Evolutionary conservation across 2,113 vertebrate species (phyloP).

Genomic region (Penelope pileata): DNA sequence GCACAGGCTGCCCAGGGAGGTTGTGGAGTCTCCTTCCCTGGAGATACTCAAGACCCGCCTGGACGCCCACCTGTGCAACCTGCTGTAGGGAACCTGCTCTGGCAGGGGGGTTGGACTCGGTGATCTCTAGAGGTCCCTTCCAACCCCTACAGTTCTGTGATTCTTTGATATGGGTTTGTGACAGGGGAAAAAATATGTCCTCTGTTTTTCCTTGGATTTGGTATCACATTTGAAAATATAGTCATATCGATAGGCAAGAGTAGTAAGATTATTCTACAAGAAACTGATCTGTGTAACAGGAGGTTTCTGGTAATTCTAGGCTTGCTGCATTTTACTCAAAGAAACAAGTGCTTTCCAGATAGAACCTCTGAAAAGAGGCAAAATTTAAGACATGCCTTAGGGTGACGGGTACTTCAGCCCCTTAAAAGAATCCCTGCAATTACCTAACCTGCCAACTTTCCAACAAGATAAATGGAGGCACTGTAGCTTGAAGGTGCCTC

Average conservation of each 20-base stretch:
- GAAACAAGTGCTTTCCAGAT: neutral
- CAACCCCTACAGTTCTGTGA: no score
- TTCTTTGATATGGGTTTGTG: neutral
- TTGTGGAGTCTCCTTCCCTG: no score
- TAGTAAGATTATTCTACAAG: neutral
- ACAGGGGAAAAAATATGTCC: neutral
- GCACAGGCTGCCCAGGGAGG: no score
- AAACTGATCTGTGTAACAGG: neutral
- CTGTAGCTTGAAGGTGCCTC: slow-evolving; percentile 77
- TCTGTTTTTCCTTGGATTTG: neutral
- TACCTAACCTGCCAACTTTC: slow-evolving; percentile 65
- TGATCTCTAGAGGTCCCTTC: no score
- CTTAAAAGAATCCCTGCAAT: slow-evolving; percentile 65
- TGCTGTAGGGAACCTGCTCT: no score
- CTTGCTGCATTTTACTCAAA: neutral
- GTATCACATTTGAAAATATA: neutral
- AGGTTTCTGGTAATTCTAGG: neutral
- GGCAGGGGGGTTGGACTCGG: no score
- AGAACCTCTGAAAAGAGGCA: neutral
- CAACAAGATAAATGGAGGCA: slow-evolving; percentile 71
- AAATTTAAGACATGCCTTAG: slow-evolving; percentile 48
- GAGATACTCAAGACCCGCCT: no score
- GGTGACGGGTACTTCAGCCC: slow-evolving; percentile 40
- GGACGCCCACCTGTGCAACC: no score
- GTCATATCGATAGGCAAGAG: neutral